Base-by-base conservation (phyloP, 2,113 vertebrate species). In the Salvelinus fontinalis region DNA sequence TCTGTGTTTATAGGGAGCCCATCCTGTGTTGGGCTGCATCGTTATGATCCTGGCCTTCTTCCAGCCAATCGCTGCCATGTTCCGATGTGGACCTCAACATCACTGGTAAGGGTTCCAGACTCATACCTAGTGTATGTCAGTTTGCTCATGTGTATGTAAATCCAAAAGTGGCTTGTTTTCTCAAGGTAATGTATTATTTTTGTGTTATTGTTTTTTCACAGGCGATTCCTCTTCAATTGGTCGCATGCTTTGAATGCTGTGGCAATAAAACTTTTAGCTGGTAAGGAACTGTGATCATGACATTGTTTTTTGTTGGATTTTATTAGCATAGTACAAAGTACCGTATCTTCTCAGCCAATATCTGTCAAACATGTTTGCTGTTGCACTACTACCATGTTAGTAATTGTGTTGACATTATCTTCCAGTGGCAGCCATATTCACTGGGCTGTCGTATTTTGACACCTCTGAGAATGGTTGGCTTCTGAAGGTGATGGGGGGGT, bases 381-480 rank as follows among this genome's bases (percentile, higher is more conserved):
- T 22, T 54, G 16, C 51, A 24, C 5, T 62, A 22, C 16, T n/a
- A 62, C 59, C 16, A 62, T 62, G 20, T 62, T 3, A 62, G 59
- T 62, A 8, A 26, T 24, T 9, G n/a, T 65, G 22, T 8, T 44
- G 20, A 29, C 16, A 5, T 67, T 67, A 3, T 67, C 16, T 54
- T 62, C 13, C 60, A 95, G 95, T 93, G 89, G 91, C 77, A 0
- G 88, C 92, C 65, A 92, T 95, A 73, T 94, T 94, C 22, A 93
- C 93, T 5, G 94, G 93, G 2, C 78, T 95, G 67, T 5, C 70
- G 9, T 14, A 88, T 34, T 76, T 93, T 72, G 92, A 91, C 75
- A 76, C 62, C 14, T 29, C 81, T 8, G 1, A 3, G 0, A 76
- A 71, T 77, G 65, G 39, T n/a, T 94, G 93, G 94, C 66, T 94